Evolutionary conservation across 2,797 vertebrate species (phyloP), one percentile per base, ranked within the genome.

Genomic region (Muscicapa comitata): DNA sequence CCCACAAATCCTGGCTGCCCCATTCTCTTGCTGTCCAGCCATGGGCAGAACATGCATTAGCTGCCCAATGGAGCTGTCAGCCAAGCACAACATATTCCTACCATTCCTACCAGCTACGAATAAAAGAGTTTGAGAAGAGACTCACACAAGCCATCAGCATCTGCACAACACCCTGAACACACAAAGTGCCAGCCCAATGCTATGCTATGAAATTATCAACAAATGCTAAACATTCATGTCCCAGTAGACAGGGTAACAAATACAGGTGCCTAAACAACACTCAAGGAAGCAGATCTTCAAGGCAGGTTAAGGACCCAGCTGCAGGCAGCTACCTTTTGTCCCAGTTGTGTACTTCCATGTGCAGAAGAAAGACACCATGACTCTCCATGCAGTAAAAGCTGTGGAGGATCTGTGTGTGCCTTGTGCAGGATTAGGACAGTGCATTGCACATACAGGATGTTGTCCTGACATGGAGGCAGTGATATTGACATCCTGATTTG

Each of bases 81-180:
- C 21, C 74, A 87, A 58, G 47, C 37, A 65, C 37, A 78, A 78
- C 40, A 40, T 12, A 38, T 38, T 38, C 10, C 17, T 29, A 72
- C 53, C 35, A 40, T 2, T 57, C 42, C 70, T 35, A 68, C 28
- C 31, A 91, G 38, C 13, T 20, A 50, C 81, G 38, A 84, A 55
- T 2, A 9, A 73, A 11, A 42, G 25, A 53, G 35, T 29, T 59
- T 62, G 53, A 88, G 53, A 38, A 63, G 38, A 59, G 18, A 31
- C 11, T 75, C 33, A 66, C 26, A 81, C 38, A 38, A 66, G 59
- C 18, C 37, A 63, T 20, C 42, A 70, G 24, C 24, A 88, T 12
- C 25, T 1, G 0, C n/a, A 31, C 2, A 17, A 37, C 13, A 55
- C 11, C 18, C 37, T 47, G n/a, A 58, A 38, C 1, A 2, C 28